Percentiles rank a stretch among this genome's conserved stretches.
These are phyloP conservation scores for Parasteatoda lunata DNA, from an alignment of 2,888 invertebrate species.

Conservation along the genomic window DNA sequence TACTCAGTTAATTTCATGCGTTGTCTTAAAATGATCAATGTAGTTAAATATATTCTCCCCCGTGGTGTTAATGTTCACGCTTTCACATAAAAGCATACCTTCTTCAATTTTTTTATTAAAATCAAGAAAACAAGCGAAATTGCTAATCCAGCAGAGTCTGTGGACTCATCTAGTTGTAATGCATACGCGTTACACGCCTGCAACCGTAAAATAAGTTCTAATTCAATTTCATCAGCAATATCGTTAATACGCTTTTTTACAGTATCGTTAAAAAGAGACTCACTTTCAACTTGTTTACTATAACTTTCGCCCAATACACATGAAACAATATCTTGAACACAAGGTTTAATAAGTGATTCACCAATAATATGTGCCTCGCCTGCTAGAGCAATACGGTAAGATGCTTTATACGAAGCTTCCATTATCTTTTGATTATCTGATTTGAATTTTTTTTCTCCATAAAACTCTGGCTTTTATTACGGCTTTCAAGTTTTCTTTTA, in stretches of 20 bases:
- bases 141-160: slow-evolving; percentile 14
- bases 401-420: slow-evolving; percentile 6
- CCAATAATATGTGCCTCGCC: slow-evolving; percentile 14
- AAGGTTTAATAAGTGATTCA: not conserved
- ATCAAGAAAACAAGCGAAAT: not conserved
- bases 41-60: too few species aligned
- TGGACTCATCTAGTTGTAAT: slow-evolving; percentile 8
- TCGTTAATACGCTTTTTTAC: not conserved
- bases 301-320: not conserved
- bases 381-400: not conserved
- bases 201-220: slow-evolving; percentile 8
- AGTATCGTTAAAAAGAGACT: not conserved
- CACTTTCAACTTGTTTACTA: not conserved
- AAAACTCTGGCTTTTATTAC: not conserved
- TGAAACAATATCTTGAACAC: not conserved
- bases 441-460: not conserved
- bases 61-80: too few species aligned
- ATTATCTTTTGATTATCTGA: slow-evolving; percentile 1
- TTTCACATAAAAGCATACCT: too few species aligned
- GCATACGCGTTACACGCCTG: not conserved
- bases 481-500: not conserved
- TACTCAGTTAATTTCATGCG: too few species aligned
- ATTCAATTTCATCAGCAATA: not conserved
- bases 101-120: too few species aligned
- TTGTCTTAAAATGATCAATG: too few species aligned